Conservation (phyloP, 1,140 invertebrate genomes). For the Drosophila simulans region DNA sequence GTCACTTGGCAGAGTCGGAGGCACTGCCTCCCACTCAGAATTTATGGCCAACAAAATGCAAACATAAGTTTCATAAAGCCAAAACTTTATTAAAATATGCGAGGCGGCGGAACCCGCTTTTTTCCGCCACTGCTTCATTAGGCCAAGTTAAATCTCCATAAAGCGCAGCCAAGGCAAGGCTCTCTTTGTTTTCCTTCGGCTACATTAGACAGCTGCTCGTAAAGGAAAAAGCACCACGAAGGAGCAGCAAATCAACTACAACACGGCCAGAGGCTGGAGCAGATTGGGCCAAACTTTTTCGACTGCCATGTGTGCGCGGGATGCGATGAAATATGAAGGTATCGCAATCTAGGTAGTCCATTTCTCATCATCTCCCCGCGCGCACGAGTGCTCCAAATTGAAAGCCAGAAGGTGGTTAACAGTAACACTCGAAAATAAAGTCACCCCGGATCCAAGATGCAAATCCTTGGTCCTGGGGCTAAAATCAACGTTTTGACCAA, state of each 20-base stretch:
- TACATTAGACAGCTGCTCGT: constrained; percentile 67
- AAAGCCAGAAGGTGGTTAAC: background rate
- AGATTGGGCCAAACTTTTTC: constrained; percentile 51
- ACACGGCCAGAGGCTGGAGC: constrained; percentile 30
- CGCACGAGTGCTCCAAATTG: constrained; percentile 1
- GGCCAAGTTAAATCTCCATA: constrained; percentile 79
- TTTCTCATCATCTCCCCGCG: constrained; percentile 11
- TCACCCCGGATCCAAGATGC: background rate
- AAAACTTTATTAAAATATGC: constrained; percentile 81
- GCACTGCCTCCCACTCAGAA: constrained; percentile 36
- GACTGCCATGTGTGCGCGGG: constrained; percentile 34
- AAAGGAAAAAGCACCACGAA: constrained; percentile 37
- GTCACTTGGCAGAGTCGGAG: constrained; percentile 41
- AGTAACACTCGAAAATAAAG: constrained; percentile 5
- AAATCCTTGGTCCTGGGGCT: too few species aligned
- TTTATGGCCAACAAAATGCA: constrained; percentile 76
- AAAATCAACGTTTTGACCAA: background rate
- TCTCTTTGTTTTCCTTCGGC: constrained; percentile 28
- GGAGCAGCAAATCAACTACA: constrained; percentile 68
- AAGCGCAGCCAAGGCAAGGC: constrained; percentile 55
- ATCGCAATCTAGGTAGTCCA: constrained; percentile 41
- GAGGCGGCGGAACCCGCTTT: constrained; percentile 33
- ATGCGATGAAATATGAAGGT: constrained; percentile 63
- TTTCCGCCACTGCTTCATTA: constrained; percentile 64
- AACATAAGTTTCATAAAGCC: constrained; percentile 62